Evolutionary conservation across 2,888 invertebrate genomes (phyloP).

Genomic region (Halocaridina rubra): DNA sequence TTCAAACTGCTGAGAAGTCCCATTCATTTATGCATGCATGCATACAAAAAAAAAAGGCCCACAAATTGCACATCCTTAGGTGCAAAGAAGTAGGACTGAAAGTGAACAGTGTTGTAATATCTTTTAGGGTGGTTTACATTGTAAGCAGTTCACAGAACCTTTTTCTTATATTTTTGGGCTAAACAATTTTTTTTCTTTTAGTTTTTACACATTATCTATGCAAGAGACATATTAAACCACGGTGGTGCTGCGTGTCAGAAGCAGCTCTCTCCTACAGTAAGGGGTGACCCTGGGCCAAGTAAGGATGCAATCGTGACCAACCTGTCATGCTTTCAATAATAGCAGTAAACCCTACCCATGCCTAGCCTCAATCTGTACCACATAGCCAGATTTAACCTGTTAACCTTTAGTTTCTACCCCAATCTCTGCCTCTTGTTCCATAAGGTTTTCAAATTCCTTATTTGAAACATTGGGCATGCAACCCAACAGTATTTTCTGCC

Average conservation of each 20-base stretch:
- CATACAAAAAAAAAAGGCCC: not conserved
- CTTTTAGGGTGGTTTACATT: not conserved
- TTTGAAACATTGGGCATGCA: constrained; percentile 13
- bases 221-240: constrained; percentile 29
- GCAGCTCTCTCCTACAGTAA: constrained; percentile 35
- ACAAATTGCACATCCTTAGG: constrained; percentile 18
- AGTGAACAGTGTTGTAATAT: not conserved
- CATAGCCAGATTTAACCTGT: not conserved
- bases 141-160: not conserved
- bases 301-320: constrained; percentile 55
- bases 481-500: constrained; percentile 47
- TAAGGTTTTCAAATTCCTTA: not conserved
- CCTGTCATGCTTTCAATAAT: constrained; percentile 56
- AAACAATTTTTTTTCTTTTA: constrained; percentile 3
- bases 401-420: not conserved
- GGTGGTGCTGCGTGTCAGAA: constrained; percentile 27
- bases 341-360: constrained; percentile 37
- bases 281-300: constrained; percentile 40
- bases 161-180: not conserved
- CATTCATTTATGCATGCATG: constrained; percentile 12
- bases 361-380: constrained; percentile 39
- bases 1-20: constrained; percentile 41
- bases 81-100: not conserved
- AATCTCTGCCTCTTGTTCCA: not conserved
- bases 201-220: constrained; percentile 46